Conservation (phyloP, 2,113 vertebrate species). For the Trinectes maculatus region DNA sequence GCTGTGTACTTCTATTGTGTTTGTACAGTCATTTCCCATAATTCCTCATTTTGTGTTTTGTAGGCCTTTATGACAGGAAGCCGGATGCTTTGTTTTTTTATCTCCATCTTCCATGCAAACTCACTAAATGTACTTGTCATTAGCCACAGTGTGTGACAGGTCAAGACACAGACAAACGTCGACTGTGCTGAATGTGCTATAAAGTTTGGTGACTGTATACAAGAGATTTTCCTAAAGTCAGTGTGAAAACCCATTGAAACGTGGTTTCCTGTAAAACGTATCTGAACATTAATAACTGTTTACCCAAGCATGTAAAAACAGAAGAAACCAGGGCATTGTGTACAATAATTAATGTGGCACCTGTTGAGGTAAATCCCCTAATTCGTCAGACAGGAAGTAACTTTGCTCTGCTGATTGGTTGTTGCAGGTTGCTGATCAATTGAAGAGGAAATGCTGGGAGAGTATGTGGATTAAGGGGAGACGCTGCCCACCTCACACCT, state of each 20-base stretch:
- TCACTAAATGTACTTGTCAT: not conserved
- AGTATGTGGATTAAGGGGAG: slow-evolving; percentile 77
- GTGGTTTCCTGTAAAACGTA: not conserved
- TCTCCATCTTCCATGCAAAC: not conserved
- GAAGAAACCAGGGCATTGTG: too few species aligned
- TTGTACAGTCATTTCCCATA: not conserved
- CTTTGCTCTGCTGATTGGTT: slow-evolving; percentile 15
- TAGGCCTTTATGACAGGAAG: not conserved
- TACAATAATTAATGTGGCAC: too few species aligned
- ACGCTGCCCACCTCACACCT: slow-evolving; percentile 54
- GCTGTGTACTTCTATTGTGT: not conserved
- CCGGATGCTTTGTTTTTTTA: not conserved
- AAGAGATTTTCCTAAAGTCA: too few species aligned
- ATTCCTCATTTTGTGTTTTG: not conserved
- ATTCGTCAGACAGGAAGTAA: not conserved
- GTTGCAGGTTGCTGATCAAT: slow-evolving; percentile 56
- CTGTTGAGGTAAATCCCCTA: not conserved
- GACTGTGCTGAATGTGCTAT: too few species aligned
- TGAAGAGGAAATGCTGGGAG: slow-evolving; percentile 55
- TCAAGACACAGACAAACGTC: too few species aligned
- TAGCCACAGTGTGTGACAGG: too few species aligned
- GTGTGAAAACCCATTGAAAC: not conserved
- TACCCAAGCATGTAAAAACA: too few species aligned
- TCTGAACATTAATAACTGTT: too few species aligned
- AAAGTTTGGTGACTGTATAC: too few species aligned